phyloP scores from a whole-genome alignment of 2,113 vertebrate species.

The Dipodomys spectabilis region DNA sequence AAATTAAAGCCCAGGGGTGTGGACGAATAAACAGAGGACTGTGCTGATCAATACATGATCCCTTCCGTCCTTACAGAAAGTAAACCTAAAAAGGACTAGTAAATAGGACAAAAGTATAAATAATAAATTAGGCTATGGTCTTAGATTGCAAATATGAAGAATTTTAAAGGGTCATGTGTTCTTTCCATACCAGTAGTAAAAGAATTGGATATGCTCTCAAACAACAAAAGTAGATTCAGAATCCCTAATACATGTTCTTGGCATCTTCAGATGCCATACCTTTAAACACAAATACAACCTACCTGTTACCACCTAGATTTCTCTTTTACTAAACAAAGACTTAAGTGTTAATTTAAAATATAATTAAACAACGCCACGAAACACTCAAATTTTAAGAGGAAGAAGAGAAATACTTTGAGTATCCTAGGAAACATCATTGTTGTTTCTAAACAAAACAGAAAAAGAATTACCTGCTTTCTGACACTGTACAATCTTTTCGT shows the following conservation, averaged over 20 bases:
- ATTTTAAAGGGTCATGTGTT: not conserved
- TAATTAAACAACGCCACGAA: not conserved
- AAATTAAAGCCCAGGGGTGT: not conserved
- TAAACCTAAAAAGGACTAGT: not conserved
- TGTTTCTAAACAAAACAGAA: constrained; percentile 15
- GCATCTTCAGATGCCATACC: not conserved
- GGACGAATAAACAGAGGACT: not conserved
- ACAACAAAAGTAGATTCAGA: not conserved
- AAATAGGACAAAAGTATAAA: not conserved
- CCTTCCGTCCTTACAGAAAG: not conserved
- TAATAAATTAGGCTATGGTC: not conserved
- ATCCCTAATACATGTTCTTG: not conserved
- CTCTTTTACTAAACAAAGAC: not conserved
- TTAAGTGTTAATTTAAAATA: not conserved
- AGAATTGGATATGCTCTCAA: not conserved
- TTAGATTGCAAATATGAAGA: constrained; percentile 1
- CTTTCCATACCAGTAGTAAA: not conserved
- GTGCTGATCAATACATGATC: not conserved
- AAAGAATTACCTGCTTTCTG: constrained; percentile 91
- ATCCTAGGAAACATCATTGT: constrained; percentile 10
- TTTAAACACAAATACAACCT: not conserved
- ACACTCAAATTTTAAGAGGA: not conserved
- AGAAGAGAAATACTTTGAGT: not conserved
- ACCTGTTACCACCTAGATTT: not conserved
- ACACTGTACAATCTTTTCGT: constrained; percentile 95